phyloP scores from a whole-genome alignment of 2,113 vertebrate genomes.

The Polypterus senegalus region DNA sequence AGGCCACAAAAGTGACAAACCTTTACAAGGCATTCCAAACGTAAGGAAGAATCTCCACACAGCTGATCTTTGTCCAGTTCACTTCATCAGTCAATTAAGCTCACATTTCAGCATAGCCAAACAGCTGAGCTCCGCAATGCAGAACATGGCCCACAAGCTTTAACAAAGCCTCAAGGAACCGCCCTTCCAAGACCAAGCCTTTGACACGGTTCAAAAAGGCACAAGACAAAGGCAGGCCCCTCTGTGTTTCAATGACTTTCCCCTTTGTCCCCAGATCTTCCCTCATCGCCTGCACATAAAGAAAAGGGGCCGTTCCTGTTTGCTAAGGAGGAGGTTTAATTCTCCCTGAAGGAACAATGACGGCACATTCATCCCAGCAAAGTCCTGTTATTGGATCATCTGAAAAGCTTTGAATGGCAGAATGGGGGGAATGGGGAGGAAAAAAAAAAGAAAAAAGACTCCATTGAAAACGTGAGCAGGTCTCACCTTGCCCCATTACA shows the following conservation, averaged over 20 bases:
- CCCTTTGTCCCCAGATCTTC: conserved; percentile 70
- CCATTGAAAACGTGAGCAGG: too few species aligned
- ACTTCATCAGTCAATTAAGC: conserved; percentile 83
- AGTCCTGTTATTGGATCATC: conserved; percentile 82
- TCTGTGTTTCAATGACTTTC: conserved; percentile 80
- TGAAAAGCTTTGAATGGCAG: conserved; percentile 76
- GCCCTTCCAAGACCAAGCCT: conserved; percentile 74
- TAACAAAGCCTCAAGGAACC: conserved; percentile 84
- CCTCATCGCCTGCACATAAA: conserved; percentile 65
- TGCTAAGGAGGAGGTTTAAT: conserved; percentile 92
- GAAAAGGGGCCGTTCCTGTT: conserved; percentile 90
- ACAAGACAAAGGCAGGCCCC: conserved; percentile 75
- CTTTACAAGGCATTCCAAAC: too few species aligned
- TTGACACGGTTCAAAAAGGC: conserved; percentile 85
- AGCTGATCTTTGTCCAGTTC: too few species aligned
- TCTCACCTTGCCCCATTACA: conserved; percentile 85
- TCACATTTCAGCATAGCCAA: conserved; percentile 92
- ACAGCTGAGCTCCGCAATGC: conserved; percentile 71
- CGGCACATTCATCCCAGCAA: conserved; percentile 72
- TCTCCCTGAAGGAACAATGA: conserved; percentile 78
- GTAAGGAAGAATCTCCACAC: too few species aligned
- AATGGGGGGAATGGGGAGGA: conserved; percentile 52
- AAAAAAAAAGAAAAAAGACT: too few species aligned
- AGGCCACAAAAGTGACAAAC: too few species aligned
- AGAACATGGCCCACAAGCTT: conserved; percentile 52